These are phyloP conservation scores for Sipha flava DNA, from an alignment of 1,140 invertebrate genomes.

Conservation along the genomic window DNA sequence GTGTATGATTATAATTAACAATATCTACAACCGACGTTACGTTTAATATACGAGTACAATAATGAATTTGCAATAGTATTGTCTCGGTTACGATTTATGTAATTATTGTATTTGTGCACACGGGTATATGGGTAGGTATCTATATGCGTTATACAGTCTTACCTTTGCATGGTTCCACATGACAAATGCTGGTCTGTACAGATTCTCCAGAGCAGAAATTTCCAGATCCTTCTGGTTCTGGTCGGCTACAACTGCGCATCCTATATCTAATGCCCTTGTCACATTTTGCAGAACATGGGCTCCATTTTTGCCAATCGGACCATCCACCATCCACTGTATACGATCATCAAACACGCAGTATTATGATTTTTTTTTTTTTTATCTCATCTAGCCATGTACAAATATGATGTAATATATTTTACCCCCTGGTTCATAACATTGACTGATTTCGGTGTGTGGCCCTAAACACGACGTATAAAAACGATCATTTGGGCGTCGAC, in stretches of 20 bases:
- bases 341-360: not conserved
- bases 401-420: not conserved
- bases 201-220: not conserved
- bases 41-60: too few species aligned
- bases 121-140: too few species aligned
- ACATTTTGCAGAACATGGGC: conserved; percentile 48
- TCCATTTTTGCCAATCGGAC: conserved; percentile 48
- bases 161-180: conserved; percentile 17
- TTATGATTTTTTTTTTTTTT: not conserved
- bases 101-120: too few species aligned
- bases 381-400: too few species aligned
- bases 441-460: not conserved
- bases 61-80: too few species aligned
- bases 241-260: conserved; percentile 46
- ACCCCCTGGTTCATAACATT: not conserved
- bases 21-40: too few species aligned
- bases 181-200: not conserved
- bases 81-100: too few species aligned
- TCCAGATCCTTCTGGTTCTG: conserved; percentile 41
- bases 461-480: not conserved
- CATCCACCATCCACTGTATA: conserved; percentile 42
- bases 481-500: not conserved
- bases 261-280: conserved; percentile 46
- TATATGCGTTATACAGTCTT: too few species aligned
- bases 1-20: too few species aligned